Evolutionary conservation across 2,888 invertebrate species (phyloP).

Genomic region (Exocentrus adspersus): DNA sequence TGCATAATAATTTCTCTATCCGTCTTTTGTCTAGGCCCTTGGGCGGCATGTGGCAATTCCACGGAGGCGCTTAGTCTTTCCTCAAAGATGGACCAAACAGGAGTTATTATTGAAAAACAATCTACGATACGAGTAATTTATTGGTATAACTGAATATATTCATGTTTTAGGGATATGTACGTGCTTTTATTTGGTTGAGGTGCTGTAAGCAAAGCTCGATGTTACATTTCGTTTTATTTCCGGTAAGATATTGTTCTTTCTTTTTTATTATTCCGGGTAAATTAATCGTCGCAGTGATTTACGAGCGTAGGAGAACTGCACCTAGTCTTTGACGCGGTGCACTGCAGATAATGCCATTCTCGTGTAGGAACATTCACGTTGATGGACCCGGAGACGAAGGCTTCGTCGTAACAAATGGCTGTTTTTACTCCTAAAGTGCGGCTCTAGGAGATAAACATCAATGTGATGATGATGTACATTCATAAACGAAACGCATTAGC

Average conservation of each 20-base stretch:
- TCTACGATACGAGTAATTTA: too few species aligned
- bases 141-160: not conserved
- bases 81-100: not conserved
- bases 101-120: not conserved
- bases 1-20: constrained; percentile 4
- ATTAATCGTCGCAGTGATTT: not conserved
- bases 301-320: not conserved
- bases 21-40: not conserved
- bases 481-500: too few species aligned
- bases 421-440: not conserved
- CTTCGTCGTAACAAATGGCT: not conserved
- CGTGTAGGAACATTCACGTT: constrained; percentile 1
- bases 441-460: not conserved
- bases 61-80: not conserved
- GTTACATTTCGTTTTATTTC: too few species aligned
- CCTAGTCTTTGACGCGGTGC: not conserved
- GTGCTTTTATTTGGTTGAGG: constrained; percentile 21
- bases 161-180: not conserved
- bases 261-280: not conserved
- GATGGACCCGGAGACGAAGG: not conserved
- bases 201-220: too few species aligned
- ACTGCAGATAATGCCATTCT: not conserved
- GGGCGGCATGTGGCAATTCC: too few species aligned
- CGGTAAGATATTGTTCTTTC: too few species aligned
- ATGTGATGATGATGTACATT: too few species aligned